Conservation (phyloP, 2,888 invertebrate genomes). For the Drosophila austrosaltans region DNA sequence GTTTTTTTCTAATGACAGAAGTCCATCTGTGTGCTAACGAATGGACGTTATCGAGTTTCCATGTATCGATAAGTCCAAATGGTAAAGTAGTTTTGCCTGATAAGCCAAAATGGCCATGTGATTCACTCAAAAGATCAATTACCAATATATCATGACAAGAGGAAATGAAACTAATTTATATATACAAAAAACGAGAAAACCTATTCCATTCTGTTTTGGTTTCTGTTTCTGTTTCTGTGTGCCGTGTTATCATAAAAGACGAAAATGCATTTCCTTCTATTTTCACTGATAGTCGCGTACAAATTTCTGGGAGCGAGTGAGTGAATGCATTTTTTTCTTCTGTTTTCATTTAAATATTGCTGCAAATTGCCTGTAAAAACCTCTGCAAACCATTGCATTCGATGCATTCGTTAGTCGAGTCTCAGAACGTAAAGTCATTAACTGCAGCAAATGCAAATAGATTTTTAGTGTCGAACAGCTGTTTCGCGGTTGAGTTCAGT, state of each 20-base stretch:
- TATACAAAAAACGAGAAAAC: not conserved
- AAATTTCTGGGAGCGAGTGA: not conserved
- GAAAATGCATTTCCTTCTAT: not conserved
- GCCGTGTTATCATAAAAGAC: not conserved
- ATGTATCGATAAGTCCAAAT: constrained; percentile 13
- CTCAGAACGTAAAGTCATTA: constrained; percentile 12
- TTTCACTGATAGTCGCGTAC: not conserved
- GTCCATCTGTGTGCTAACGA: not conserved
- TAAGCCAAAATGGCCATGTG: constrained; percentile 18
- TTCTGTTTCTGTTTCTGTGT: not conserved
- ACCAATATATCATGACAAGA: not conserved
- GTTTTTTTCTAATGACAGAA: constrained; percentile 12
- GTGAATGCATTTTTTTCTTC: not conserved
- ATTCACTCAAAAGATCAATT: constrained; percentile 33
- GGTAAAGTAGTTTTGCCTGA: constrained; percentile 18
- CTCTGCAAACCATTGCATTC: not conserved
- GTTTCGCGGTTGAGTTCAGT: constrained; percentile 3
- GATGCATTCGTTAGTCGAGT: constrained; percentile 9
- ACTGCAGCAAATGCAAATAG: not conserved
- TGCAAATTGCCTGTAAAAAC: constrained; percentile 12
- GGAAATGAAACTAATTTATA: not conserved
- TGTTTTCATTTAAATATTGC: not conserved
- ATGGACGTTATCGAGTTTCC: constrained; percentile 1
- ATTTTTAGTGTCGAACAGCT: constrained; percentile 2
- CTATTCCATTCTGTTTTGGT: not conserved